phyloP scores from a whole-genome alignment of 2,113 vertebrate genomes.

The Odontophorus gujanensis region DNA sequence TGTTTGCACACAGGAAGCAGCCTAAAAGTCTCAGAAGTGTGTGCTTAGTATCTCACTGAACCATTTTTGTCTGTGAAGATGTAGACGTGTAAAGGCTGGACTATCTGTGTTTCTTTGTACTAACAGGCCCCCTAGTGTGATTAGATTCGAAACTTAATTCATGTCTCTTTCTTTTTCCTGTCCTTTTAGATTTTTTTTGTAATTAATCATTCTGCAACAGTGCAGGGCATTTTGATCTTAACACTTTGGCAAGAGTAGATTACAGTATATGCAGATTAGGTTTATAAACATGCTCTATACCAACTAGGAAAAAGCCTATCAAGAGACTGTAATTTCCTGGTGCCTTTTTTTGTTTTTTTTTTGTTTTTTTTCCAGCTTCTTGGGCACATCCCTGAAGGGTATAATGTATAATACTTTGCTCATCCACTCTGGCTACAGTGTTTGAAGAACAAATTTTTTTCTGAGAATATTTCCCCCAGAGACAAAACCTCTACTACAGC shows the following conservation, averaged over 20 bases:
- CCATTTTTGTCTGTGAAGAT: not conserved
- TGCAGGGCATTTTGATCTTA: not conserved
- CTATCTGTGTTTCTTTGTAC: not conserved
- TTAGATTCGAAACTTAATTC: slow-evolving; percentile 18
- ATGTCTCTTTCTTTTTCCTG: not conserved
- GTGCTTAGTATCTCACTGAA: not conserved
- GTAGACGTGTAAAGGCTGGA: not conserved
- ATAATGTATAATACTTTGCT: not conserved
- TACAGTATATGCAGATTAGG: not conserved
- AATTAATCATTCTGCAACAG: not conserved
- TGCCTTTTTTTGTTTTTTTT: not conserved
- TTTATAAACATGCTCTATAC: not conserved
- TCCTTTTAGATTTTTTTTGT: not conserved
- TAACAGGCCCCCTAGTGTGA: not conserved
- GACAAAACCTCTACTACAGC: not conserved
- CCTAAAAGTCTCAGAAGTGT: not conserved
- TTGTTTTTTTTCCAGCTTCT: not conserved
- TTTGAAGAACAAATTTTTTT: not conserved
- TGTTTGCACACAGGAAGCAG: slow-evolving; percentile 44
- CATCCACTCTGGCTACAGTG: not conserved
- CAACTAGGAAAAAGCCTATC: not conserved
- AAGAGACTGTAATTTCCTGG: not conserved
- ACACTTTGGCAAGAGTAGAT: not conserved
- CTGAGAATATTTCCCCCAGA: not conserved
- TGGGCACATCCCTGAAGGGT: not conserved